Evolutionary conservation across 2,797 vertebrate genomes (phyloP).

Genomic region (Pogoniulus pusillus): DNA sequence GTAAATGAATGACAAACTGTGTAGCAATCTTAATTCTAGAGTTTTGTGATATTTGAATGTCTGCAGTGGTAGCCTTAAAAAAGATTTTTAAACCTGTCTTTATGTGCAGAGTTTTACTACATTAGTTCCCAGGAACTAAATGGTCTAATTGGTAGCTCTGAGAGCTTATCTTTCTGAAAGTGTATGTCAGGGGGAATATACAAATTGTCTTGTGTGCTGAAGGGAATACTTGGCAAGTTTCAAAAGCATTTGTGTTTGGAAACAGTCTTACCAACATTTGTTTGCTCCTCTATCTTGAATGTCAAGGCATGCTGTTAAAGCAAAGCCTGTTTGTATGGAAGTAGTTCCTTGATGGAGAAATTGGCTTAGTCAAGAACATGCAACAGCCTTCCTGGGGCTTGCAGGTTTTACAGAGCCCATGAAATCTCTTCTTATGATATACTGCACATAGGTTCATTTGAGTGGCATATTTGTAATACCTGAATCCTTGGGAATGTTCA

Average conservation of each 20-base stretch:
- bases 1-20: not conserved
- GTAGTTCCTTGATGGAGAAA: not conserved
- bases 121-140: not conserved
- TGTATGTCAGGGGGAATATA: not conserved
- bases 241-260: not conserved
- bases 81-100: not conserved
- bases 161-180: not conserved
- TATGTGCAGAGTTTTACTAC: not conserved
- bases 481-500: not conserved
- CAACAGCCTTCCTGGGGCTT: not conserved
- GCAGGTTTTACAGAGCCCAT: not conserved
- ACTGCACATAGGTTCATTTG: not conserved
- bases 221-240: not conserved
- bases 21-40: not conserved
- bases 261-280: not conserved
- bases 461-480: not conserved
- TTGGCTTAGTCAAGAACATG: not conserved
- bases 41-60: not conserved
- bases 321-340: constrained; percentile 22
- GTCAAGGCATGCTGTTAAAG: not conserved
- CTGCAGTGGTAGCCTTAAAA: not conserved
- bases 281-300: not conserved
- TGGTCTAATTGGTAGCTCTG: not conserved
- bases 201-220: not conserved
- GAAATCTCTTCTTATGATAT: not conserved